Conservation (phyloP, 2,113 vertebrate genomes). For the Pterocles orientalis region DNA sequence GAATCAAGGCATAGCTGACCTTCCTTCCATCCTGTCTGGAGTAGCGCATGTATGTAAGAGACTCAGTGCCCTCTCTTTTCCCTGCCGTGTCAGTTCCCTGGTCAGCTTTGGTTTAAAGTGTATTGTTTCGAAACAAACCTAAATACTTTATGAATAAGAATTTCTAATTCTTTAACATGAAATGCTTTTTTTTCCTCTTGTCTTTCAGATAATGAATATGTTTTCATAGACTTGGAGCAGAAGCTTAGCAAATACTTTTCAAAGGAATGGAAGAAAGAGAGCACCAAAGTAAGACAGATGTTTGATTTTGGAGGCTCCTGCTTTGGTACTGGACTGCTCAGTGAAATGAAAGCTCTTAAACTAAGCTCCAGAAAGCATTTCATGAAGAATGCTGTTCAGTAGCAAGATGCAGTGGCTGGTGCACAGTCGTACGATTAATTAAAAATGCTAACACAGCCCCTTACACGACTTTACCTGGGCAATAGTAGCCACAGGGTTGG, state of each 20-base stretch:
- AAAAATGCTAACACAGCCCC: not conserved
- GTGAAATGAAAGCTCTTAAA: not conserved
- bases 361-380: not conserved
- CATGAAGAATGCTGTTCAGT: not conserved
- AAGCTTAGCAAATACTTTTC: constrained; percentile 89
- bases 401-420: not conserved
- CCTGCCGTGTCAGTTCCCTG: not conserved
- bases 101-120: not conserved
- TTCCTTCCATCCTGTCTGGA: not conserved
- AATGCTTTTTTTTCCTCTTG: not conserved
- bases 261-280: constrained; percentile 88
- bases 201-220: constrained; percentile 85
- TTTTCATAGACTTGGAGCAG: constrained; percentile 90
- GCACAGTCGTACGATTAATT: not conserved
- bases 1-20: not conserved
- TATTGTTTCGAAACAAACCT: not conserved
- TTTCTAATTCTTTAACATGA: not conserved
- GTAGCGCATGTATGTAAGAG: not conserved
- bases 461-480: not conserved
- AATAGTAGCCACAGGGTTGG: not conserved
- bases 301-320: not conserved
- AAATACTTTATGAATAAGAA: not conserved
- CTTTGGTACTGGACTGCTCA: not conserved
- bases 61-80: not conserved
- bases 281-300: constrained; percentile 74